A percentile compares a stretch with the other conserved stretches of the same genome.
Evolutionary conservation across 2,113 vertebrate genomes (phyloP).

Genomic region (Craseonycteris thonglongyai): DNA sequence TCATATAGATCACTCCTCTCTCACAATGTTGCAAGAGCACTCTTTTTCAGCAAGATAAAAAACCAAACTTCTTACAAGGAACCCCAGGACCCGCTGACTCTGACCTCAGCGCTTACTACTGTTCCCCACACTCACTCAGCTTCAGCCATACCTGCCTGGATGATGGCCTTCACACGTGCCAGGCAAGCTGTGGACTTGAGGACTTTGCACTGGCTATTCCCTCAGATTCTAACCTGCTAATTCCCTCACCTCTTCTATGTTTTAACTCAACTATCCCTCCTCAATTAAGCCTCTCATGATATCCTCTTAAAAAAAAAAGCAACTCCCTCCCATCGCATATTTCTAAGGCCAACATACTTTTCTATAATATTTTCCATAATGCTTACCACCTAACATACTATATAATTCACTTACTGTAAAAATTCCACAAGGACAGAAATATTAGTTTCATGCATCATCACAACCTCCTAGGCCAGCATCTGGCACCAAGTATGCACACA

Average conservation of each 20-base stretch:
- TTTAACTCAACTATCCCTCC: background rate
- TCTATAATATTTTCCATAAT: background rate
- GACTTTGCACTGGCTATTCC: background rate
- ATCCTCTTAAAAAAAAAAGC: background rate
- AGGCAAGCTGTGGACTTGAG: background rate
- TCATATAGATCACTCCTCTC: background rate
- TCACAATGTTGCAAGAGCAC: background rate
- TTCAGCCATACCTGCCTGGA: background rate
- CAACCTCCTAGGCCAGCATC: background rate
- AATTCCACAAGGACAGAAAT: background rate
- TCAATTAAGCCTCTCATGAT: background rate
- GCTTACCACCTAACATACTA: background rate
- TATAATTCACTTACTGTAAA: background rate
- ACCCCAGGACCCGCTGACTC: background rate
- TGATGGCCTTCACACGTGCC: background rate
- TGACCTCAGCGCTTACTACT: background rate
- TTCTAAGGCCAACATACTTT: background rate
- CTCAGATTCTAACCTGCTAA: background rate
- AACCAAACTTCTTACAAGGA: background rate
- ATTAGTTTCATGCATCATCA: background rate
- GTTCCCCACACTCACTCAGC: background rate
- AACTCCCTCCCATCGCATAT: background rate
- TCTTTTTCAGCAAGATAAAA: background rate
- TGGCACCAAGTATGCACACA: background rate
- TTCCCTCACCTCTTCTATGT: background rate